Evolutionary conservation across 2,113 vertebrate species (phyloP).

Genomic region (Diadophis punctatus): DNA sequence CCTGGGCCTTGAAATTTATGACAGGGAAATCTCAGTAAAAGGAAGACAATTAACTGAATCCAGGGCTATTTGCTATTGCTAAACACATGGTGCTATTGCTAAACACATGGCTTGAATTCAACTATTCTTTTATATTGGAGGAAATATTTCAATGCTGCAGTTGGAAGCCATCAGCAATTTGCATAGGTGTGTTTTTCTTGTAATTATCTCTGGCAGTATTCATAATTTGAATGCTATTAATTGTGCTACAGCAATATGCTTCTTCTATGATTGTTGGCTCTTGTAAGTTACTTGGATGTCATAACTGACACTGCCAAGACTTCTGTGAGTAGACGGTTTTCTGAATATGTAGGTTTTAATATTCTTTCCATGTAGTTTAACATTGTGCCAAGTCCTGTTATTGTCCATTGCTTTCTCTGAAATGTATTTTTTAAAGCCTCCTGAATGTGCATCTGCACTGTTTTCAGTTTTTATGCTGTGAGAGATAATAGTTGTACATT

Average conservation of each 20-base stretch:
- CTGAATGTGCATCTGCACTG: not conserved
- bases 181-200: not conserved
- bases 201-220: not conserved
- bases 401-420: not conserved
- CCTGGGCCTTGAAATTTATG: not conserved
- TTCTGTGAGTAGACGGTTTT: not conserved
- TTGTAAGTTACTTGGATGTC: not conserved
- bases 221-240: not conserved
- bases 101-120: not conserved
- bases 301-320: not conserved
- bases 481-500: not conserved
- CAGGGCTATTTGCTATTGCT: not conserved
- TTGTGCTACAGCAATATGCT: not conserved
- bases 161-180: not conserved
- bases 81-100: not conserved
- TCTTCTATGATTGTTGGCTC: not conserved
- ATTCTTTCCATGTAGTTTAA: not conserved
- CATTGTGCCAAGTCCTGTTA: not conserved
- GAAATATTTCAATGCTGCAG: not conserved
- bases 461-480: not conserved
- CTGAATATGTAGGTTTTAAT: not conserved
- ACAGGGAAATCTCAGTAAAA: not conserved
- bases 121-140: not conserved
- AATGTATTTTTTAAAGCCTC: not conserved
- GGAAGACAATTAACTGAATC: not conserved